Conservation (phyloP, 2,113 vertebrate genomes). For the Electrona antarctica region DNA sequence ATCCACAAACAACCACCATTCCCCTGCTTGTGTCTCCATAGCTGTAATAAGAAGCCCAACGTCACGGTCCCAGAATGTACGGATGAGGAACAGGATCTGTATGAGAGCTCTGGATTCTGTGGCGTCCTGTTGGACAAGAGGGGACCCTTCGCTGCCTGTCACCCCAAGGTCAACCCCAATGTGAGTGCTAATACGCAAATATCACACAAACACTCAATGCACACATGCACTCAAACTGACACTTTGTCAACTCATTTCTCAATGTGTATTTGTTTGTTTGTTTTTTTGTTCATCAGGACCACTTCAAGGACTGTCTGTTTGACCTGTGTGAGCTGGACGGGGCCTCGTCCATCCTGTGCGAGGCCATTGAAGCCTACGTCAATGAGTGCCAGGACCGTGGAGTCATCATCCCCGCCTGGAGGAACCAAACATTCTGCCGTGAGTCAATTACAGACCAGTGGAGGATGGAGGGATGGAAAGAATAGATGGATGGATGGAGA, state of each 20-base stretch:
- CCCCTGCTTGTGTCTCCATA: constrained; percentile 29
- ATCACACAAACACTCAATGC: background rate
- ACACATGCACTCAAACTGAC: background rate
- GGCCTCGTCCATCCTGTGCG: constrained; percentile 69
- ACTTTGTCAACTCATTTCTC: too few species aligned
- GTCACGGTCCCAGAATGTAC: constrained; percentile 68
- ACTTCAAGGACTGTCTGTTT: constrained; percentile 78
- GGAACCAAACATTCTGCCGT: constrained; percentile 80
- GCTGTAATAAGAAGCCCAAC: constrained; percentile 73
- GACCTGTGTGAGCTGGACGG: constrained; percentile 80
- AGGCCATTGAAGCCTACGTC: constrained; percentile 78
- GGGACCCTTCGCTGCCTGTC: constrained; percentile 68
- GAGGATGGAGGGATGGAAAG: background rate
- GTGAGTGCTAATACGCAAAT: constrained; percentile 66
- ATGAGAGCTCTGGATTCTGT: constrained; percentile 74
- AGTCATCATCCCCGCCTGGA: constrained; percentile 76
- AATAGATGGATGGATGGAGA: background rate
- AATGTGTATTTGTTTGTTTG: background rate
- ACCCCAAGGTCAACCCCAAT: constrained; percentile 69
- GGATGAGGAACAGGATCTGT: constrained; percentile 67
- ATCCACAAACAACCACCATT: background rate
- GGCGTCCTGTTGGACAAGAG: constrained; percentile 69
- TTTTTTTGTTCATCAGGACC: constrained; percentile 57
- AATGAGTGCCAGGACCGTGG: constrained; percentile 81
- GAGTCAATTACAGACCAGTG: constrained; percentile 30